Evolutionary conservation across 2,113 vertebrate genomes (phyloP).

Genomic region (Hystrix brachyura): DNA sequence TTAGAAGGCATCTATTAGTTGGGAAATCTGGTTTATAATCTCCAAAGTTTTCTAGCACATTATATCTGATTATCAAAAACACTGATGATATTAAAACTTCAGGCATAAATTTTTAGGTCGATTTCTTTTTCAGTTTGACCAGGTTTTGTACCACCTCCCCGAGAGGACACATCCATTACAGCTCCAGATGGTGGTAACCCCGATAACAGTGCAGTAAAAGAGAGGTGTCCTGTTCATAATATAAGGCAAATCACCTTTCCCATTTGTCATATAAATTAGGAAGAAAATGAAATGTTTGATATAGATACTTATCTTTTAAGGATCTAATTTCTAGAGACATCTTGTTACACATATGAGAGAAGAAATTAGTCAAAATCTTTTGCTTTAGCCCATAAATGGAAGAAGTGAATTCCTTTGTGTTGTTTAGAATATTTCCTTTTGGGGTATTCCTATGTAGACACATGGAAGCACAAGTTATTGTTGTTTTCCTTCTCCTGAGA

Average conservation of each 20-base stretch:
- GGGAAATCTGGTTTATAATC: conserved; percentile 71
- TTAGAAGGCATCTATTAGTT: conserved; percentile 75
- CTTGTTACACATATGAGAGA: conserved; percentile 1
- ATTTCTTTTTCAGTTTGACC: conserved; percentile 66
- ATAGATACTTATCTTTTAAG: conserved; percentile 54
- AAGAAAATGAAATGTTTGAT: not conserved
- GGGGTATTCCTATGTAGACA: not conserved
- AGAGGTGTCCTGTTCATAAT: conserved; percentile 55
- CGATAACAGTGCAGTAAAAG: not conserved
- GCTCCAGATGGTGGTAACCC: not conserved
- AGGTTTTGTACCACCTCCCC: not conserved
- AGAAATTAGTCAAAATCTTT: conserved; percentile 60
- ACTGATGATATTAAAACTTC: conserved; percentile 55
- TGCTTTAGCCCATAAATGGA: not conserved
- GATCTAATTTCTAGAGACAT: conserved; percentile 63
- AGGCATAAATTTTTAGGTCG: conserved; percentile 20
- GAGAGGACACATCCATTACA: conserved; percentile 51
- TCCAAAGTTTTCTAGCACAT: conserved; percentile 68
- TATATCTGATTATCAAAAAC: conserved; percentile 70
- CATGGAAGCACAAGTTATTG: not conserved
- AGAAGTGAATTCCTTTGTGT: conserved; percentile 16
- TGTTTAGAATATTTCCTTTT: conserved; percentile 4
- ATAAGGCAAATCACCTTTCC: conserved; percentile 68
- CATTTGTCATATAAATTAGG: conserved; percentile 70
- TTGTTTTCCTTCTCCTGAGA: not conserved